Evolutionary conservation across 2,113 vertebrate genomes (phyloP), one percentile per base, ranked within the genome.

Genomic region (Muntiacus reevesi): DNA sequence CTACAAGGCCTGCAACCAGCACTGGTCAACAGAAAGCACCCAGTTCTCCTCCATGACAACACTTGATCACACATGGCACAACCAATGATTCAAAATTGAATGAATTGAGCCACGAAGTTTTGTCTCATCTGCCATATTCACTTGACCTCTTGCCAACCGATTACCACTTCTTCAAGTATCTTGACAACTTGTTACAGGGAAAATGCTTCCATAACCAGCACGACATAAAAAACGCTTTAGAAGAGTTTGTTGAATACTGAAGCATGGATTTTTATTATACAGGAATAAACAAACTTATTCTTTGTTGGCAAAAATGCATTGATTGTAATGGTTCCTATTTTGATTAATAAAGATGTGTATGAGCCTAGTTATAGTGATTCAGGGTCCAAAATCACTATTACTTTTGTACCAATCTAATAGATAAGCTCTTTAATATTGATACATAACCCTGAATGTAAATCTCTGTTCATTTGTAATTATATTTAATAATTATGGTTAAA

Each of bases 221-320:
- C 1, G 0, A 76, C 23, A 43, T 27, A 76, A 23, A 43, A 74
- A 43, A 74, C 0, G 0, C 11, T 1, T 76, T 27, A 0, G 0
- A 76, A 74, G 21, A 43, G 40, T 43, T 43, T 2, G 6, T 27
- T 27, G 23, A 43, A 76, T 27, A 14, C 71, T 6, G 3, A 76
- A 43, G 23, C 71, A 40, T 25, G 36, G 71, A 27, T 43, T 76
- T 76, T 76, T 76, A 43, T 43, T 36, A 40, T 76, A 76, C 12
- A 76, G 36, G 40, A 76, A 76, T 43, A 76, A 76, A 40, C 71
- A 43, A 74, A 76, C 40, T 27, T 25, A 76, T 43, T 43, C 21
- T 11, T 74, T 25, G 11, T 40, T 43, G 6, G 36, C 12, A 76
- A 43, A 76, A 43, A 43, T 43, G 23, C 27, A 76, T 76, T 76